These are phyloP conservation scores for Myotis lucifugus DNA, from an alignment of 2,113 vertebrate species.

Conservation along the genomic window DNA sequence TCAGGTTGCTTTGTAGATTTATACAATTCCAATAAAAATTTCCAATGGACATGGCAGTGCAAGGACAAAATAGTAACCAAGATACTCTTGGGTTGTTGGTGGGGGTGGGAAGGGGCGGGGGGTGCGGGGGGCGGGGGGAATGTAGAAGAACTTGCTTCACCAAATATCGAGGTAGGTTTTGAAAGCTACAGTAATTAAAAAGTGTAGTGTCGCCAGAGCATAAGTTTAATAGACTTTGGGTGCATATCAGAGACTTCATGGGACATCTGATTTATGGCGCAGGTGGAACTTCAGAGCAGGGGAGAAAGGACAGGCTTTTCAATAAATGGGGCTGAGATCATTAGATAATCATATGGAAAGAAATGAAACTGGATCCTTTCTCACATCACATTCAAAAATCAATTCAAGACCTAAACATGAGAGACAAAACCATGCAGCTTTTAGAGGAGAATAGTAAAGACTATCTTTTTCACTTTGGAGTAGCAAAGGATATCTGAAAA, in stretches of 20 bases:
- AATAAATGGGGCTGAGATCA: neutral
- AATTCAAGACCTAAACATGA: neutral
- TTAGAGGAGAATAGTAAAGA: constrained; percentile 11
- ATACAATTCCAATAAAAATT: neutral
- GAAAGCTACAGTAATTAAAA: neutral
- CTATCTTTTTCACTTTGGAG: neutral
- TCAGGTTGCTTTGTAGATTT: neutral
- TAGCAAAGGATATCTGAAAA: neutral
- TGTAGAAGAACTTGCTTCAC: neutral
- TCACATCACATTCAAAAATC: neutral
- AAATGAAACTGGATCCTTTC: constrained; percentile 15
- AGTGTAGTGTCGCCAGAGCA: neutral
- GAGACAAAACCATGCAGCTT: neutral
- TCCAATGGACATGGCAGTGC: neutral
- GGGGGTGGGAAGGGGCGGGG: neutral
- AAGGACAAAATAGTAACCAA: constrained; percentile 30
- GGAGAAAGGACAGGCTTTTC: neutral
- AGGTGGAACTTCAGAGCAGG: neutral
- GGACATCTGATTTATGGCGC: constrained; percentile 24
- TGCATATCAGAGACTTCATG: neutral
- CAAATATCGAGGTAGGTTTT: neutral
- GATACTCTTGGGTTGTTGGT: neutral
- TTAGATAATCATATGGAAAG: neutral
- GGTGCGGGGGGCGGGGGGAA: neutral
- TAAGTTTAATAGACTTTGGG: neutral